phyloP scores from a whole-genome alignment of 37 sponge, comb jelly and placozoan genomes.

The Beroe ovata region DNA sequence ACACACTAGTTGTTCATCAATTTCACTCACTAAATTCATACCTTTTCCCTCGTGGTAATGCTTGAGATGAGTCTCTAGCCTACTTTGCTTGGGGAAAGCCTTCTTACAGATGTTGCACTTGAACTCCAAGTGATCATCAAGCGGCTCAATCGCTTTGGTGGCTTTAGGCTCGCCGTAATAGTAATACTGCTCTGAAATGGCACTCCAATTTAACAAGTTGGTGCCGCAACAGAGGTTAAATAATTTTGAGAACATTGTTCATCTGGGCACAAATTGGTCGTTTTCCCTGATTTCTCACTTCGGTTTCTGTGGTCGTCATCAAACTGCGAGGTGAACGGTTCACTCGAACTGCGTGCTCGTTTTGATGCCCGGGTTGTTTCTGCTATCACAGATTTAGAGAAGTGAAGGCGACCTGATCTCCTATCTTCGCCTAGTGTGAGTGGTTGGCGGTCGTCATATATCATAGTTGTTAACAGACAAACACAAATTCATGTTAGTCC shows the following conservation, averaged over 20 bases:
- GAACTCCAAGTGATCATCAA: constrained; percentile 60
- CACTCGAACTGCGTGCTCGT: constrained; percentile 45
- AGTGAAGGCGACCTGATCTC: not conserved
- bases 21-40: too few relatives aligned
- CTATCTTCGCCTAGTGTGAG: not conserved
- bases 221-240: too few relatives aligned
- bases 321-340: not conserved
- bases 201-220: too few relatives aligned
- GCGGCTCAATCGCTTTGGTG: constrained; percentile 60
- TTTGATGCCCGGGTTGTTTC: constrained; percentile 6
- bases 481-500: too few relatives aligned
- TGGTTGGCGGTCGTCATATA: too few relatives aligned
- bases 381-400: constrained; percentile 6
- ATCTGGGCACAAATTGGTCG: too few relatives aligned
- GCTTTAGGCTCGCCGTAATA: constrained; percentile 66
- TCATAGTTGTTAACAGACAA: too few relatives aligned
- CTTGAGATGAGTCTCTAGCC: constrained; percentile 60
- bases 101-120: constrained; percentile 61
- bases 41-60: constrained; percentile 65
- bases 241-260: too few relatives aligned
- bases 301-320: constrained; percentile 5
- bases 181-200: constrained; percentile 46
- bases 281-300: constrained; percentile 39
- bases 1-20: too few relatives aligned
- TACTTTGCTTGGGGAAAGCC: constrained; percentile 46